phyloP scores from a whole-genome alignment of 2,113 vertebrate species.

The Pipa parva region DNA sequence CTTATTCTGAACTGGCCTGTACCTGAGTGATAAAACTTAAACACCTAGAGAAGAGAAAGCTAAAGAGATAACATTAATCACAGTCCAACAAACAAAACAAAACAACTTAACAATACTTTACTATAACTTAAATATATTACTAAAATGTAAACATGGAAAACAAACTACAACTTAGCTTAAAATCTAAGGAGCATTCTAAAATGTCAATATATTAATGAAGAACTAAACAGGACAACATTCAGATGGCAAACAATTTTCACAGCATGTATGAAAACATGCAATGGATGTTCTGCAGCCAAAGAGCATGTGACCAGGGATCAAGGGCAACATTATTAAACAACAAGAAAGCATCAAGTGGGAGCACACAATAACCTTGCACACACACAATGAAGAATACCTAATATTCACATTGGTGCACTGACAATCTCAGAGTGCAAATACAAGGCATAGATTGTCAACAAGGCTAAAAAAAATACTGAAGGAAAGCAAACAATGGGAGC shows the following conservation, averaged over 20 bases:
- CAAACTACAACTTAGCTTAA: constrained; percentile 77
- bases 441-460: neutral
- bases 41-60: constrained; percentile 97
- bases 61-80: constrained; percentile 98
- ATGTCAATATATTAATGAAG: constrained; percentile 64
- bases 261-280: constrained; percentile 55
- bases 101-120: constrained; percentile 96
- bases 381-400: constrained; percentile 24
- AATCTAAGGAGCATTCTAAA: constrained; percentile 61
- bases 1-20: constrained; percentile 85
- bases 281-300: constrained; percentile 32
- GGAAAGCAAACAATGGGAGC: constrained; percentile 25
- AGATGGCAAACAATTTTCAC: constrained; percentile 97
- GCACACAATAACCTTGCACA: neutral
- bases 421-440: constrained; percentile 7
- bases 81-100: constrained; percentile 89
- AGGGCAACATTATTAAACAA: constrained; percentile 5
- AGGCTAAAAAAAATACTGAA: neutral
- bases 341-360: neutral
- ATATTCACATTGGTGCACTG: constrained; percentile 22
- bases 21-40: constrained; percentile 95
- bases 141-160: constrained; percentile 68
- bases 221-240: constrained; percentile 64
- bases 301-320: constrained; percentile 21
- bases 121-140: constrained; percentile 80